Conservation (phyloP, 2,888 invertebrate species). For the Aplocera efformata region DNA sequence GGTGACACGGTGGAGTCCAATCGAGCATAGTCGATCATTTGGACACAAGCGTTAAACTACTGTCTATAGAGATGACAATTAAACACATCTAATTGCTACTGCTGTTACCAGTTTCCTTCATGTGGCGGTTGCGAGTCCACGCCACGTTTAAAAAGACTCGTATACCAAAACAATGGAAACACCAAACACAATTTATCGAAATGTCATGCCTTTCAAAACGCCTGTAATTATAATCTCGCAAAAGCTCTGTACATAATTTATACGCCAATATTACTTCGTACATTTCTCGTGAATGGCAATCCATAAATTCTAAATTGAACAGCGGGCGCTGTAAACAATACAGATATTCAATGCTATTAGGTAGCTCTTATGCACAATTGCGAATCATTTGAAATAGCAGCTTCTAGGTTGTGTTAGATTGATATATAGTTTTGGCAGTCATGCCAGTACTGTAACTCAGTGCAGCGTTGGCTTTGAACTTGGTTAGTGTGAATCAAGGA, state of each 20-base stretch:
- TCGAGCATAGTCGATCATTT: too few relatives aligned
- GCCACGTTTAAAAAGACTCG: too few relatives aligned
- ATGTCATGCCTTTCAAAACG: conserved; percentile 1
- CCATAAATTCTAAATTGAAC: conserved; percentile 22
- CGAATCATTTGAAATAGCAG: not conserved
- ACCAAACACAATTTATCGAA: not conserved
- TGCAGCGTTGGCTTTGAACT: too few relatives aligned
- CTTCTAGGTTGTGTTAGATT: conserved; percentile 1
- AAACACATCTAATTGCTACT: too few relatives aligned
- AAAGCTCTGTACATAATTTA: conserved; percentile 18
- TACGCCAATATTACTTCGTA: conserved; percentile 21
- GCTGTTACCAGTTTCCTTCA: too few relatives aligned
- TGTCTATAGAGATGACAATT: too few relatives aligned
- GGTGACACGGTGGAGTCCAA: too few relatives aligned
- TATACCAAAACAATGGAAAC: too few relatives aligned
- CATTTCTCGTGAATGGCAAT: conserved; percentile 13
- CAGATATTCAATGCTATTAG: conserved; percentile 1
- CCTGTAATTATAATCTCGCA: conserved; percentile 12
- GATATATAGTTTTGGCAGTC: not conserved
- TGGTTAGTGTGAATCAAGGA: too few relatives aligned
- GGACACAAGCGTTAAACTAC: too few relatives aligned
- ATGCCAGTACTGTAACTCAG: too few relatives aligned
- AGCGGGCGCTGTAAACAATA: conserved; percentile 7
- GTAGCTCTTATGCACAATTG: not conserved
- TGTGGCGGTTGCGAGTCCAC: too few relatives aligned